phyloP scores from a whole-genome alignment of 1,140 invertebrate genomes.

The Drosophila micromelanica region DNA sequence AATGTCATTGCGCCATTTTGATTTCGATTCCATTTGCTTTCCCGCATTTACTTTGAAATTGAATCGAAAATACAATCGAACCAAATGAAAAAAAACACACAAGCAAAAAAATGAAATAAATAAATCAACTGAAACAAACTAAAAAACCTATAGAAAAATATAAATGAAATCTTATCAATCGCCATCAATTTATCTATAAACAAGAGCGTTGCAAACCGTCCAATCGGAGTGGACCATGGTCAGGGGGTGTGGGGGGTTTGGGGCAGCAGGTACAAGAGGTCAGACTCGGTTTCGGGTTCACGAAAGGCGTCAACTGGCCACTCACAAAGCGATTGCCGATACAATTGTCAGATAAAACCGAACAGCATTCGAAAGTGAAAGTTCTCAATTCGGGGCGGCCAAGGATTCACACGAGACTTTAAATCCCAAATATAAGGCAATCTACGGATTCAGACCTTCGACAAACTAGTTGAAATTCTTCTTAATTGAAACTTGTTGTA shows the following conservation, averaged over 20 bases:
- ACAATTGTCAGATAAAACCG: constrained; percentile 42
- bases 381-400: constrained; percentile 30
- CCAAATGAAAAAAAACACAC: too few species aligned
- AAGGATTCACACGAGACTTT: not conserved
- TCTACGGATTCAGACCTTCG: not conserved
- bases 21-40: constrained; percentile 48
- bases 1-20: constrained; percentile 77
- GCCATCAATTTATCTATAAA: constrained; percentile 44
- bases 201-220: constrained; percentile 37
- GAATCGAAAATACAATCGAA: constrained; percentile 22
- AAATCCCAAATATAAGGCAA: not conserved
- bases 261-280: constrained; percentile 43
- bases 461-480: not conserved
- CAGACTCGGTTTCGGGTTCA: constrained; percentile 35
- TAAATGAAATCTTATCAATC: constrained; percentile 59
- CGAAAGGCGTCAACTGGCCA: constrained; percentile 69
- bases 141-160: constrained; percentile 9
- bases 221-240: not conserved
- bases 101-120: constrained; percentile 17
- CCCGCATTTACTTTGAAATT: constrained; percentile 55
- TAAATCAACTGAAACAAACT: not conserved
- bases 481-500: too few species aligned
- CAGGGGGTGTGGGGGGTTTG: not conserved
- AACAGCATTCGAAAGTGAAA: constrained; percentile 64
- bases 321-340: constrained; percentile 68